Evolutionary conservation across 1,140 invertebrate species (phyloP), one percentile per base, ranked within the genome.

Genomic region (Apocrypta bakeri): DNA sequence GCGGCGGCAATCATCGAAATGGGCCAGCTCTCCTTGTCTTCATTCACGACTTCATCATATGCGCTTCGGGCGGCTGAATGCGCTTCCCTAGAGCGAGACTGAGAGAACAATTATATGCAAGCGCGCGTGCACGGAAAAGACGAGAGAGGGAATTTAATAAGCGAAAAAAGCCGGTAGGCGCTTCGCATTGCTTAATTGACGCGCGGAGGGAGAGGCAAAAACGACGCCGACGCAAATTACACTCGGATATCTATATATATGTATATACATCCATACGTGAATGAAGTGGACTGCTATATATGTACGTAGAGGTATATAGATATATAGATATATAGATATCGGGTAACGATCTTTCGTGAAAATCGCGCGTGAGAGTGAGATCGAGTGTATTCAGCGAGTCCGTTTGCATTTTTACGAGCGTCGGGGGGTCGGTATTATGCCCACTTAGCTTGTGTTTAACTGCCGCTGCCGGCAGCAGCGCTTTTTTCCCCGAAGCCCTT

Each of bases 341-440:
- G 33, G 3, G 33, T 56, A 56, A 56, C 48, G 48, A 56, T 56
- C 48, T 56, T 56, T 56, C 63, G 63, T 11, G 27, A 66, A 66
- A 66, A 66, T 66, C 8, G 63, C 68, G 40, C 64, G 27, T 64
- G 66, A 64, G 66, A 37, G 33, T 37, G 33, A 73, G 69, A 80
- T 80, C 69, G 40, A 63, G 42, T 63, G 27, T 72, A 21, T 37
- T 40, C 25, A 25, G 24, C 63, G 25, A 29, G 63, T 17, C 21
- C 31, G 27, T 68, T 79, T 56, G n/a, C 12, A 72, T 72, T 79
- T 79, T 79, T 79, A 79, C 78, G 71, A 81, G 69, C 31, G 69
- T 33, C n/a, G 48, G 42, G n/a, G 42, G 27, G 29, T 14, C 33
- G 63, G 37, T 33, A 71, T 27, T 79, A 69, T 56, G 37, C n/a